A percentile compares a stretch with the other conserved stretches of the same genome.
Conservation (phyloP, 1,140 invertebrate genomes). For the Neodiprion fabricii region DNA sequence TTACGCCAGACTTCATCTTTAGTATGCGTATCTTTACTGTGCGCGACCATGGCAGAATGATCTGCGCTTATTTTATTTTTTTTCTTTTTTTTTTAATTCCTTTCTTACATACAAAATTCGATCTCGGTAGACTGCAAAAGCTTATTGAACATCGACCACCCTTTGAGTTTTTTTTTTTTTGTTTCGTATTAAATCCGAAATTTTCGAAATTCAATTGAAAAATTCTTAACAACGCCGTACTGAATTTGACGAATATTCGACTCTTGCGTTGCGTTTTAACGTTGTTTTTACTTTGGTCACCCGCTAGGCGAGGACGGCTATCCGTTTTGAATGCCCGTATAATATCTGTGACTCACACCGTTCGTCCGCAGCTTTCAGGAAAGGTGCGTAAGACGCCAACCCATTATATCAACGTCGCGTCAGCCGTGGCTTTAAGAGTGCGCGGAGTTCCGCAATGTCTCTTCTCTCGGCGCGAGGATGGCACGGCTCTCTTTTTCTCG, state of each 20-base stretch:
- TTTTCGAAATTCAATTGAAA: background rate
- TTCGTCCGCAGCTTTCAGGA: constrained; percentile 6
- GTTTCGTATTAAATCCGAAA: background rate
- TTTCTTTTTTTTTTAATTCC: too few relatives aligned
- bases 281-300: background rate
- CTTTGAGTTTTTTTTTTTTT: background rate
- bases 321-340: background rate
- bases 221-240: background rate
- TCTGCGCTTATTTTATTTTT: too few relatives aligned
- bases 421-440: too few relatives aligned
- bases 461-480: background rate
- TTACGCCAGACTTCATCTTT: background rate
- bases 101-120: background rate
- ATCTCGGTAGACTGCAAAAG: background rate
- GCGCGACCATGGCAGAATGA: too few relatives aligned
- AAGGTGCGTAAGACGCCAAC: constrained; percentile 18
- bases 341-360: background rate
- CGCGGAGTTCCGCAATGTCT: background rate
- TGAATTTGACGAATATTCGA: background rate
- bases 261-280: background rate
- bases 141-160: background rate
- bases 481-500: background rate
- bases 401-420: constrained; percentile 2
- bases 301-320: background rate
- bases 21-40: too few relatives aligned